These are phyloP conservation scores for Aleiodes sp. DNA, from an alignment of 1,140 invertebrate genomes.

Conservation along the genomic window DNA sequence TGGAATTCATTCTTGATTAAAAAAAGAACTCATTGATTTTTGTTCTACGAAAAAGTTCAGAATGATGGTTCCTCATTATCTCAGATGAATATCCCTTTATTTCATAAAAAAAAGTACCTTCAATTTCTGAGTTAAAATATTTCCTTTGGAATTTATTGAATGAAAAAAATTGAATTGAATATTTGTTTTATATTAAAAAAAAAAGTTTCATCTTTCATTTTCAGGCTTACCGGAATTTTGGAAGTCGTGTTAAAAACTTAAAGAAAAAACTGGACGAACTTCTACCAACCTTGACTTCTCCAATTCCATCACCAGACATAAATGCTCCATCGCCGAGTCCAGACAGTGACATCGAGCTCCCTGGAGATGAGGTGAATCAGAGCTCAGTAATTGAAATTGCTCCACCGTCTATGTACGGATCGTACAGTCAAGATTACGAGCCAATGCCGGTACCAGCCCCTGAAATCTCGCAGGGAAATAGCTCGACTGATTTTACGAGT, in stretches of 20 bases:
- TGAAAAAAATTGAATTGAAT: no score
- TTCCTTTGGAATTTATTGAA: no score
- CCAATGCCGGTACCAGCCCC: constrained; percentile 51
- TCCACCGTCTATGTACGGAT: constrained; percentile 60
- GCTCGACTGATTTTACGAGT: constrained; percentile 55
- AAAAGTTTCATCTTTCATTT: constrained; percentile 41
- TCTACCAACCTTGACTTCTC: constrained; percentile 71
- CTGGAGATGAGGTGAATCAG: constrained; percentile 61
- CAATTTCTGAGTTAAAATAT: no score
- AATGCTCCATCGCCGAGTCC: constrained; percentile 87
- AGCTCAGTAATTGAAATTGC: constrained; percentile 56
- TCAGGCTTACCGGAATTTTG: constrained; percentile 93
- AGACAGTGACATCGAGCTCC: constrained; percentile 80
- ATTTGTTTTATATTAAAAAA: constrained; percentile 25
- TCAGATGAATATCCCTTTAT: no score
- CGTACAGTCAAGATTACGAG: constrained; percentile 62
- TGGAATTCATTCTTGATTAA: no score
- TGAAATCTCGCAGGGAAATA: constrained; percentile 47
- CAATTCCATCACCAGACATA: constrained; percentile 78
- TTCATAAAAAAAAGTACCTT: no score
- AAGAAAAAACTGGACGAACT: constrained; percentile 87
- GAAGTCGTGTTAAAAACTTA: constrained; percentile 82
- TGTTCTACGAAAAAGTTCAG: no score
- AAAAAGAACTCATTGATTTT: no score
- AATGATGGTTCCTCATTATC: no score